A percentile compares a stretch with the other conserved stretches of the same genome.
Conservation (phyloP, 2,888 invertebrate species). For the Eremobia ochroleuca region DNA sequence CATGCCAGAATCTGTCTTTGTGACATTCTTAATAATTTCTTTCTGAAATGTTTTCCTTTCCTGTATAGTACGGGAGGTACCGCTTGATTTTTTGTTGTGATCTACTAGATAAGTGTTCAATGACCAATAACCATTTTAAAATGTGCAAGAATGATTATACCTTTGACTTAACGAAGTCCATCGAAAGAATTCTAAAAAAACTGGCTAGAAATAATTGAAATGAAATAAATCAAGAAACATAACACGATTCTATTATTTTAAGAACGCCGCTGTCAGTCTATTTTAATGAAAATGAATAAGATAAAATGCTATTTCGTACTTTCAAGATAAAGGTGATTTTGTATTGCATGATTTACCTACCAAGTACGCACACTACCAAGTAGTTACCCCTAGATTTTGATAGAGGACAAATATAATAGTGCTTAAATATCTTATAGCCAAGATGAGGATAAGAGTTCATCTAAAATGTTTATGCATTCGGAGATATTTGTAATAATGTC, state of each 20-base stretch:
- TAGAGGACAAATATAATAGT: not conserved
- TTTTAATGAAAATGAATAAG: not conserved
- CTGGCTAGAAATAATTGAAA: too few relatives aligned
- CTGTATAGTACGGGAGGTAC: not conserved
- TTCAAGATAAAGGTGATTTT: not conserved
- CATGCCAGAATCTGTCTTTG: not conserved
- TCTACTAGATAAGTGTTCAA: not conserved
- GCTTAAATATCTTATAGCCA: not conserved
- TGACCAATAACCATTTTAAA: too few relatives aligned
- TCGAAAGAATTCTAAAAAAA: not conserved
- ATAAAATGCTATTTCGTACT: not conserved
- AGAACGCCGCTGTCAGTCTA: too few relatives aligned
- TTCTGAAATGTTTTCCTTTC: not conserved
- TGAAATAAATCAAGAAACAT: too few relatives aligned
- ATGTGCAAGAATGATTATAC: not conserved
- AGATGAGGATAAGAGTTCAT: not conserved
- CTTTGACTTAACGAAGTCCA: not conserved
- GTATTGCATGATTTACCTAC: not conserved
- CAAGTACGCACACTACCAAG: not conserved
- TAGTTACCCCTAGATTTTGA: not conserved
- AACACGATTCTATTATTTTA: too few relatives aligned
- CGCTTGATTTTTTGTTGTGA: not conserved
- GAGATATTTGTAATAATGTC: not conserved
- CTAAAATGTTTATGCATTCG: not conserved
- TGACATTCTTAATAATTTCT: not conserved